These are phyloP conservation scores for Ormyrus thymus DNA, from an alignment of 2,888 invertebrate species.

Conservation along the genomic window DNA sequence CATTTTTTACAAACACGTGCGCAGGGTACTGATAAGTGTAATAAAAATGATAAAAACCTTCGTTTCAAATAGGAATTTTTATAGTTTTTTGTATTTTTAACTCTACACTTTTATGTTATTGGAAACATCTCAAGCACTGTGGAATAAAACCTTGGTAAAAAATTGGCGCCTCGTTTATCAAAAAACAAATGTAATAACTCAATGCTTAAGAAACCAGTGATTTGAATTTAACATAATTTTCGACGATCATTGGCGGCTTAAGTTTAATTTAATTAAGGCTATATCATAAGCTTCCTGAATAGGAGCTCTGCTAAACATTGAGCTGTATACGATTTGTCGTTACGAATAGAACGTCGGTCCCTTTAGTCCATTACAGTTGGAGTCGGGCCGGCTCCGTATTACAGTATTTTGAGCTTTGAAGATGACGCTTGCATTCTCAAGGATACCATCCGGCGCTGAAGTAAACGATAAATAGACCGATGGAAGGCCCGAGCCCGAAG, in stretches of 20 bases:
- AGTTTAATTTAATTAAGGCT: conserved; percentile 17
- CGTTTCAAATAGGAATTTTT: too few species aligned
- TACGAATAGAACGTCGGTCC: conserved; percentile 21
- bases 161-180: too few species aligned
- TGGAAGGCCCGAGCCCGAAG: conserved; percentile 52
- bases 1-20: background rate
- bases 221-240: too few species aligned
- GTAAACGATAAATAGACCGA: conserved; percentile 68
- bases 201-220: too few species aligned
- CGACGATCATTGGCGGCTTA: too few species aligned
- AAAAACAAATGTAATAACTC: too few species aligned
- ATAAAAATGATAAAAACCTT: too few species aligned
- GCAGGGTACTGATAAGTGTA: background rate
- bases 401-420: conserved; percentile 63
- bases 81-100: too few species aligned
- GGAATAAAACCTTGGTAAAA: too few species aligned
- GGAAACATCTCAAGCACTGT: too few species aligned
- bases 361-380: conserved; percentile 39
- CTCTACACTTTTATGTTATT: too few species aligned
- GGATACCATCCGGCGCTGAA: conserved; percentile 32
- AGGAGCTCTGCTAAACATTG: background rate
- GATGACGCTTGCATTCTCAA: conserved; percentile 56
- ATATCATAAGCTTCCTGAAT: conserved; percentile 17
- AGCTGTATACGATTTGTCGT: background rate
- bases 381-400: conserved; percentile 26